A percentile compares a stretch with the other conserved stretches of the same genome.
Evolutionary conservation across 1,140 invertebrate genomes (phyloP).

Genomic region (Drosophila asahinai): DNA sequence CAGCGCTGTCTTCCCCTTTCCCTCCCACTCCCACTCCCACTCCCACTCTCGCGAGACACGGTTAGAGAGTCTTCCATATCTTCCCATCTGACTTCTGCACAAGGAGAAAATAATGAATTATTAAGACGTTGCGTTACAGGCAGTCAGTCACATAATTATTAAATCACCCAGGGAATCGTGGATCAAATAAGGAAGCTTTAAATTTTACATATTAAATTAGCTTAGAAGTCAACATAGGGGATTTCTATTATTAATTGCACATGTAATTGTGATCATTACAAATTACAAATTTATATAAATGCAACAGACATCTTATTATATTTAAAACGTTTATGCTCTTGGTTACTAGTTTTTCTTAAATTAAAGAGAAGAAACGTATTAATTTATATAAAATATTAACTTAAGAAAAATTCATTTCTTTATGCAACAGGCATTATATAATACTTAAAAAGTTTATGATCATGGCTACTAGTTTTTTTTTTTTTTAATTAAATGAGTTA

Average conservation of each 20-base stretch:
- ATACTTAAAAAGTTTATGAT: too few species aligned
- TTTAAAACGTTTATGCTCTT: too few species aligned
- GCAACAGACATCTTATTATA: too few species aligned
- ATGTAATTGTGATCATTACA: neutral
- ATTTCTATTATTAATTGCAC: neutral
- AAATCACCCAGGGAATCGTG: neutral
- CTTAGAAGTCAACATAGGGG: neutral
- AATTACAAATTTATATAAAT: too few species aligned
- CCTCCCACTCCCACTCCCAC: neutral
- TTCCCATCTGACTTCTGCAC: conserved; percentile 19
- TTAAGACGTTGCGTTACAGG: neutral
- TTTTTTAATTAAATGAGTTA: too few species aligned
- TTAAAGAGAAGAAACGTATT: too few species aligned
- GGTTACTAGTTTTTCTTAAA: too few species aligned
- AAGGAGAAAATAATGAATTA: conserved; percentile 4
- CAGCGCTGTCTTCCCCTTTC: conserved; percentile 46
- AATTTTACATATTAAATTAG: neutral
- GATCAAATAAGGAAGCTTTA: neutral
- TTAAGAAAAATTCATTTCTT: too few species aligned
- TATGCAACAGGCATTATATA: too few species aligned
- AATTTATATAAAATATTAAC: too few species aligned
- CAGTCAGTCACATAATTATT: conserved; percentile 17
- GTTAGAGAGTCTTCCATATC: conserved; percentile 27
- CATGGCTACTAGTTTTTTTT: too few species aligned
- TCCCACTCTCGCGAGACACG: conserved; percentile 13